Base-by-base conservation (phyloP, 2,113 vertebrate species). In the Sturnus vulgaris region DNA sequence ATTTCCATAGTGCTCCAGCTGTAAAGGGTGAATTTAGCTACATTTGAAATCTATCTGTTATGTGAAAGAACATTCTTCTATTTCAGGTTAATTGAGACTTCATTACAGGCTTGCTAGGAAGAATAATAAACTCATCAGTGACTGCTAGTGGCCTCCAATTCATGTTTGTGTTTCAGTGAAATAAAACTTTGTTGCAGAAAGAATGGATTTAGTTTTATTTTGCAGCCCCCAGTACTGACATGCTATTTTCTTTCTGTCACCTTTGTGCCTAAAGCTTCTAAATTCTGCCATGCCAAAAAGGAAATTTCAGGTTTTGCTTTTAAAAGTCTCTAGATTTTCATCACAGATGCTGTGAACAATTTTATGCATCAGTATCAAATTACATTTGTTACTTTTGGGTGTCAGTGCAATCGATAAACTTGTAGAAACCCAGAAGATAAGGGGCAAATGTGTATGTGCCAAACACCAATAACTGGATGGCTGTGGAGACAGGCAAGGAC, bases 381-480 rank as follows among this genome's bases (percentile, higher is more conserved):
- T 50, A 7, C 15, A 49, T 57, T 73, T 87, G 9, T 61, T 75
- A 56, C 5, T 6, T 88, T 89, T 75, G 44, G 9, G 7, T 46
- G 46, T 66, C 20, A 66, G 21, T 0, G 0, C 40, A 57, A 40
- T 60, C 0, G 0, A n/a, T n/a, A 75, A 46, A 12, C 33, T 25
- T 46, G 53, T n/a, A 60, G 46, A 75, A 50, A n/a, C 10, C 24
- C 33, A 66, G 37, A 44, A 44, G 22, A 59, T 40, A 14, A 23
- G 15, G 33, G 10, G 3, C 4, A 57, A 65, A 37, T 33, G 5
- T 46, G 12, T 53, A 9, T 30, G 18, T 37, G 11, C 16, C 60
- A 52, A 24, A 52, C 11, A 59, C 19, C 23, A 10, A 8, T 37
- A 30, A 17, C 16, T 17, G 37, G 12, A 57, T 44, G 37, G 15